Base-by-base conservation (phyloP, 2,113 vertebrate species). In the Lonchura striata region DNA sequence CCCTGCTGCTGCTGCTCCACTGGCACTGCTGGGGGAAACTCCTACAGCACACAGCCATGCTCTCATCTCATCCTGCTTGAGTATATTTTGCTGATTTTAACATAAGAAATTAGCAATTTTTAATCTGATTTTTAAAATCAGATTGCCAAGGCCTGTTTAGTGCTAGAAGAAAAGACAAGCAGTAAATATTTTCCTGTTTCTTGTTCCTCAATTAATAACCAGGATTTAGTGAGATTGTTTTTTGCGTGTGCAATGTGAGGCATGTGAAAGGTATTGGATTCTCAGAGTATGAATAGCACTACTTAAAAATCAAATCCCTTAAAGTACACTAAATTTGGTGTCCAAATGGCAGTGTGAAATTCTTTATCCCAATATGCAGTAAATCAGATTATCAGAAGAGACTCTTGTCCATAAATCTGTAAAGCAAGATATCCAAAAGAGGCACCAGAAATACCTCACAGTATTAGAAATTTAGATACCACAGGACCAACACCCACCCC, bases 271-370 rank as follows among this genome's bases (percentile, higher is more conserved):
- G 49, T 46, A 54, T 10, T 65, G 54, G 5, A 53, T 85, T 88
- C 86, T 80, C 71, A 71, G 56, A 59, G 64, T 44, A 75, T 35
- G 90, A 82, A 87, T 9, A 91, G 46, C 53, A 68, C 52, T 60
- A 74, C 72, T 81, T 81, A 71, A 92, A 83, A 93, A 88, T 90
- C n/a, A 54, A 88, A 94, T 90, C 68, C 50, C 64, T 93, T 47
- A 18, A 84, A 80, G 46, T 37, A 65, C 20, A 65, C 57, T 90
- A 87, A 56, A 85, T 56, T 83, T 81, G 54, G 54, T 2, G 0
- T 53, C 70, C 46, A 86, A 87, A 53, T 70, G 54, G 47, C 47
- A 74, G 54, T 6, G 33, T 92, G 88, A 86, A 92, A 92, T 94
- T 90, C 66, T 88, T 94, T 77, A 95, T 69, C 59, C 50, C 35